Evolutionary conservation across 2,113 vertebrate genomes (phyloP), one percentile per base, ranked within the genome.

Genomic region (Plecotus auritus): DNA sequence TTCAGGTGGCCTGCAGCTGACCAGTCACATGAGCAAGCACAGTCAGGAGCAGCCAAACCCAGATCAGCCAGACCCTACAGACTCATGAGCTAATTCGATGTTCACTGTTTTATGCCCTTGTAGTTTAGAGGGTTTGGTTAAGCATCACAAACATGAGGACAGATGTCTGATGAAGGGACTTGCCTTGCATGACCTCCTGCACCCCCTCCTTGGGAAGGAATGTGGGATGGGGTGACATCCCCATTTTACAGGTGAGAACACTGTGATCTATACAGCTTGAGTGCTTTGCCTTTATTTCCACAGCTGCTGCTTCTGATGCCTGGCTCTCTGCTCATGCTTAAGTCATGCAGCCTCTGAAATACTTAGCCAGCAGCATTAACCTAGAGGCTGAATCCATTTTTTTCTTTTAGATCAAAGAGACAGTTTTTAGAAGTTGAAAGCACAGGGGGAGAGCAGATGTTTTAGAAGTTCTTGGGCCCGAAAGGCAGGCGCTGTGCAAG

Each of bases 391-490:
- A 88, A 88, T 88, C 74, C 40, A 7, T 76, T 85, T 95, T 91
- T 82, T 86, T 64, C 69, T 88, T 94, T 93, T 78, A 83, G 69
- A 95, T 97, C 94, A 97, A 96, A 96, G 88, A 66, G 35, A 74
- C 51, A 76, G 61, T 76, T 92, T 96, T 95, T 92, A 88, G 40
- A 95, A 91, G 72, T 92, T 94, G 92, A 97, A 96, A 97, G 88
- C 51, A 9, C 61, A 90, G 93, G 94, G 37, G 64, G 76, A 74
- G 73, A 86, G 42, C 59, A 93, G 85, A 85, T 73, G 20, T 59
- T 82, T 97, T 78, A 91, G 93, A 95, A 92, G 85, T 94, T 30
- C 37, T 74, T n/a, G 37, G 56, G 72, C 90, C 61, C 7, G 1
- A 82, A 90, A 94, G 88, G 92, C 74, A 59, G 54, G 40, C 90